Evolutionary conservation across 1,140 invertebrate species (phyloP), one percentile per base, ranked within the genome.

Genomic region (Ericerus pela): DNA sequence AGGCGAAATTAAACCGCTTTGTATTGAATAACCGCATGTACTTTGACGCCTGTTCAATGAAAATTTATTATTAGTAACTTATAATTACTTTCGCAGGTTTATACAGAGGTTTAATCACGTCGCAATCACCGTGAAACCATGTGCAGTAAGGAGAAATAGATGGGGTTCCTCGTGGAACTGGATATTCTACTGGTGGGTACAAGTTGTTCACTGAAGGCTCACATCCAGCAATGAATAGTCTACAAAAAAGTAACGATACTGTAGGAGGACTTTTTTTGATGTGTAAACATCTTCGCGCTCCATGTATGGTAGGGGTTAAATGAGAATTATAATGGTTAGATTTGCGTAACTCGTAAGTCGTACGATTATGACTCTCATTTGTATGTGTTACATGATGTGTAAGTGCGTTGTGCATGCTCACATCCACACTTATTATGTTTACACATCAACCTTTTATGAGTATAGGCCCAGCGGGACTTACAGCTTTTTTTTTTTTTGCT

Each of bases 151-250:
- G 26, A 2, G 31, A 47, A n/a, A 57, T 38, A 57, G n/a, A 20
- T 4, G 55, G 55, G 6, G 55, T 57, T 3, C 55, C 47, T 29
- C 41, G 14, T 10, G 38, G 38, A 10, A 57, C 55, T 3, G 55
- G 55, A 28, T 51, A 57, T n/a, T 31, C 28, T 14, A 51, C 55
- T 31, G 24, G 20, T 16, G 41, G 38, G 26, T 57, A 57, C 4
- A 57, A 30, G 8, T 69, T 73, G 24, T 59, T 43, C 2, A 61
- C 31, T 16, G 59, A 18, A 1, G 58, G 55, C 22, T 59, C 16
- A 31, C 59, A 28, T 1, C 59, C 55, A 38, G 31, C 27, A n/a
- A 60, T 38, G 29, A 58, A 55, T 6, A 60, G 20, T 29, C 59
- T 60, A 20, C 51, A 16, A 58, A 61, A 31, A 4, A 38, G 14